Evolutionary conservation across 2,113 vertebrate genomes (phyloP).

Genomic region (Equus przewalskii): DNA sequence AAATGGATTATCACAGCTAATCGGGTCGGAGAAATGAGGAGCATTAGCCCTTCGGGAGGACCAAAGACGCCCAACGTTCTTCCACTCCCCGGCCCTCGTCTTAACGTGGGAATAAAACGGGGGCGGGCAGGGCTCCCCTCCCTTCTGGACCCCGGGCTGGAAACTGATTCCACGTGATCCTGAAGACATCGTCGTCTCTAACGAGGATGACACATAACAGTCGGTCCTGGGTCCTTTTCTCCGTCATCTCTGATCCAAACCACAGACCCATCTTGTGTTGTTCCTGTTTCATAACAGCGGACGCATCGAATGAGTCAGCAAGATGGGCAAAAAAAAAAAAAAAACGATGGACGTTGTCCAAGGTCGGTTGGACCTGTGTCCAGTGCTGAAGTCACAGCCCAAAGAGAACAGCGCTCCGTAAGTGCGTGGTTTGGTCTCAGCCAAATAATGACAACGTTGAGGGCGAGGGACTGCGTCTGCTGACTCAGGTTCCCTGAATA

Average conservation of each 20-base stretch:
- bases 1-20: not conserved
- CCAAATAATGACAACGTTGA: not conserved
- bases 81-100: accelerated
- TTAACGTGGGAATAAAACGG: not conserved
- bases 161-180: accelerated
- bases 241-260: not conserved
- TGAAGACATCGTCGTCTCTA: accelerated
- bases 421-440: not conserved
- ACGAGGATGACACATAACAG: not conserved
- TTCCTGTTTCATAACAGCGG: accelerated
- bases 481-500: too few relatives aligned
- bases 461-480: accelerated
- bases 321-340: too few relatives aligned
- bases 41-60: not conserved
- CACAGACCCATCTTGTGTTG: accelerated
- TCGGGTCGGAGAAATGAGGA: not conserved
- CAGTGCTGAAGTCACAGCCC: too few relatives aligned
- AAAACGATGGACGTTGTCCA: too few relatives aligned
- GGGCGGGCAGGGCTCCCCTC: not conserved
- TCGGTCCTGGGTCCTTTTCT: accelerated
- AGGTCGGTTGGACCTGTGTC: too few relatives aligned
- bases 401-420: not conserved
- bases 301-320: not conserved
- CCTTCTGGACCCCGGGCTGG: not conserved
- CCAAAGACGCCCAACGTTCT: accelerated